Conservation (phyloP, 2,113 vertebrate species). For the Xerus inauris region DNA sequence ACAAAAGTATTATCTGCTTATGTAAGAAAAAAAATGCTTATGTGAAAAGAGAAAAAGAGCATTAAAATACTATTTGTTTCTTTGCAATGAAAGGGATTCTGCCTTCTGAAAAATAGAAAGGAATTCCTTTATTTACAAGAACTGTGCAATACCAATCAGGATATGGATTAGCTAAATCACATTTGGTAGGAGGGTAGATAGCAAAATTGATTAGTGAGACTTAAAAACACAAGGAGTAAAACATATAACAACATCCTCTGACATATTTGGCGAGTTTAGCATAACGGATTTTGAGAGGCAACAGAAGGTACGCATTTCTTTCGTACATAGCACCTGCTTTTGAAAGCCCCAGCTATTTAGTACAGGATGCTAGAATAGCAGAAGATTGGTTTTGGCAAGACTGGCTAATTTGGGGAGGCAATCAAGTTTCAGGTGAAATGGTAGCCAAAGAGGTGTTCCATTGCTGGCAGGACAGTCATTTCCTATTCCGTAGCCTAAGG, state of each 20-base stretch:
- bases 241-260: slow-evolving; percentile 13
- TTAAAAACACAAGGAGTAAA: slow-evolving; percentile 44
- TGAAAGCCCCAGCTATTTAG: slow-evolving; percentile 42
- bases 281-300: slow-evolving; percentile 70
- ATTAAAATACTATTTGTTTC: slow-evolving; percentile 57
- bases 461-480: slow-evolving; percentile 9
- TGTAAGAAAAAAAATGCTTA: slow-evolving; percentile 72
- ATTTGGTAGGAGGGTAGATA: slow-evolving; percentile 20
- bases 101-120: slow-evolving; percentile 69
- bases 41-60: slow-evolving; percentile 59
- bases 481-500: background rate
- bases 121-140: slow-evolving; percentile 52
- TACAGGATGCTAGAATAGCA: slow-evolving; percentile 24
- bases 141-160: slow-evolving; percentile 26
- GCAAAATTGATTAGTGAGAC: slow-evolving; percentile 20
- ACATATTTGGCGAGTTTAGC: slow-evolving; percentile 71
- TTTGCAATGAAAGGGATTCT: slow-evolving; percentile 62
- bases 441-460: slow-evolving; percentile 70
- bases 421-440: slow-evolving; percentile 38
- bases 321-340: slow-evolving; percentile 65
- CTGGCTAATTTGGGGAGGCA: slow-evolving; percentile 16
- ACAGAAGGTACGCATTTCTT: slow-evolving; percentile 22
- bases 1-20: slow-evolving; percentile 68
- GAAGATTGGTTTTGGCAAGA: slow-evolving; percentile 40
- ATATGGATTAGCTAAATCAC: slow-evolving; percentile 36